phyloP scores from a whole-genome alignment of 2,888 invertebrate species.

The Heliconius cydno region DNA sequence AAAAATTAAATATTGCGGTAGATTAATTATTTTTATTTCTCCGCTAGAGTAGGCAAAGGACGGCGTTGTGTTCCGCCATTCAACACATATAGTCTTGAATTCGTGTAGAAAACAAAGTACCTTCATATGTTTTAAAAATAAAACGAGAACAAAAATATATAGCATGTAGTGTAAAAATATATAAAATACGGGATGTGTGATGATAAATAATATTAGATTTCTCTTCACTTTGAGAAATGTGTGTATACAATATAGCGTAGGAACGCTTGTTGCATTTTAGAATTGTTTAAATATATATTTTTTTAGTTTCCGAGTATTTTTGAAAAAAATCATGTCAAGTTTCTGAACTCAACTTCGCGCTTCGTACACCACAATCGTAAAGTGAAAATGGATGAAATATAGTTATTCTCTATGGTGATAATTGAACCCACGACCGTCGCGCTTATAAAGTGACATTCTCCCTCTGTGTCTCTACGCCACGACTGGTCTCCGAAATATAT shows the following conservation, averaged over 20 bases:
- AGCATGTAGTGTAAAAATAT: neutral
- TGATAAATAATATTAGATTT: constrained; percentile 9
- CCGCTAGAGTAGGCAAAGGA: neutral
- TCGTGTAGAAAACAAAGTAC: neutral
- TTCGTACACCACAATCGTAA: neutral
- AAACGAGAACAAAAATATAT: neutral
- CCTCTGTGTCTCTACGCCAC: too few species aligned
- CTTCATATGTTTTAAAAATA: too few species aligned
- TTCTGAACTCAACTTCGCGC: neutral
- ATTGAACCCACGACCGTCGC: neutral
- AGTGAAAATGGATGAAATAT: neutral
- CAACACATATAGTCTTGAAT: neutral
- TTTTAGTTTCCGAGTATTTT: too few species aligned
- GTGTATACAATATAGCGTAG: neutral
- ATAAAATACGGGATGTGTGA: neutral
- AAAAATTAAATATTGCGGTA: neutral
- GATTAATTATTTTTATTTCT: too few species aligned
- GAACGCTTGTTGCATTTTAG: constrained; percentile 6
- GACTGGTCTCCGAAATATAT: too few species aligned
- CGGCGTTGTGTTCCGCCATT: neutral
- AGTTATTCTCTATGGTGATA: neutral
- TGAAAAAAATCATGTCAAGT: neutral
- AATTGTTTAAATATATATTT: neutral
- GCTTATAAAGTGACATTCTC: neutral
- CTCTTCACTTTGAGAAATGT: neutral